Evolutionary conservation across 1,140 invertebrate genomes (phyloP).

Genomic region (Mamestra configurata): DNA sequence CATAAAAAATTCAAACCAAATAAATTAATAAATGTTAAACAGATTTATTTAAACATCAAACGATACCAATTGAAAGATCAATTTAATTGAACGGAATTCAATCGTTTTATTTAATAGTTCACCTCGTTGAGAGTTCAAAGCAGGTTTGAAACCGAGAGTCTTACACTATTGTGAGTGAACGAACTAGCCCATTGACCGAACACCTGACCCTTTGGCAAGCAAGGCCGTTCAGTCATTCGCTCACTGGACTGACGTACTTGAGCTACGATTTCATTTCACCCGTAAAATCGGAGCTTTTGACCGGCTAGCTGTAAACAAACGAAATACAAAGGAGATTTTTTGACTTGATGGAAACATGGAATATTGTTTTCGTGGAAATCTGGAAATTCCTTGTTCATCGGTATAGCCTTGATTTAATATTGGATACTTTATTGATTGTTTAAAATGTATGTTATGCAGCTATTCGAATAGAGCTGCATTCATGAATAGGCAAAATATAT

Average conservation of each 20-base stretch:
- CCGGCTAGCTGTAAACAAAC: not conserved
- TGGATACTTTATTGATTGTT: too few species aligned
- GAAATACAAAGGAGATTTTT: not conserved
- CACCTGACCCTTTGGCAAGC: slow-evolving; percentile 68
- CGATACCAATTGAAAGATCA: not conserved
- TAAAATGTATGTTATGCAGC: too few species aligned
- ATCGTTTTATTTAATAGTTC: slow-evolving; percentile 19
- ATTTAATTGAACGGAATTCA: slow-evolving; percentile 1
- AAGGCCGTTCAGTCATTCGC: slow-evolving; percentile 70
- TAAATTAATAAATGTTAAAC: slow-evolving; percentile 41
- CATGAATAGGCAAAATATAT: too few species aligned
- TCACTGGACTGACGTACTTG: not conserved
- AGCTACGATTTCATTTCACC: not conserved
- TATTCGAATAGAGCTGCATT: too few species aligned
- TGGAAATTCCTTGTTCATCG: not conserved
- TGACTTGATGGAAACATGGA: not conserved
- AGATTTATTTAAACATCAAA: not conserved
- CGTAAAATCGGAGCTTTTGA: not conserved
- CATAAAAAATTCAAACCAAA: not conserved
- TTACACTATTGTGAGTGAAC: slow-evolving; percentile 52
- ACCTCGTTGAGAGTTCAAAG: slow-evolving; percentile 48
- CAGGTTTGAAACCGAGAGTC: slow-evolving; percentile 71
- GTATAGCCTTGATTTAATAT: not conserved
- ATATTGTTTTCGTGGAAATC: not conserved
- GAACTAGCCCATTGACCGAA: slow-evolving; percentile 75